Evolutionary conservation across 2,888 invertebrate genomes (phyloP), one percentile per base, ranked within the genome.

Genomic region (Eristalis intricaria): DNA sequence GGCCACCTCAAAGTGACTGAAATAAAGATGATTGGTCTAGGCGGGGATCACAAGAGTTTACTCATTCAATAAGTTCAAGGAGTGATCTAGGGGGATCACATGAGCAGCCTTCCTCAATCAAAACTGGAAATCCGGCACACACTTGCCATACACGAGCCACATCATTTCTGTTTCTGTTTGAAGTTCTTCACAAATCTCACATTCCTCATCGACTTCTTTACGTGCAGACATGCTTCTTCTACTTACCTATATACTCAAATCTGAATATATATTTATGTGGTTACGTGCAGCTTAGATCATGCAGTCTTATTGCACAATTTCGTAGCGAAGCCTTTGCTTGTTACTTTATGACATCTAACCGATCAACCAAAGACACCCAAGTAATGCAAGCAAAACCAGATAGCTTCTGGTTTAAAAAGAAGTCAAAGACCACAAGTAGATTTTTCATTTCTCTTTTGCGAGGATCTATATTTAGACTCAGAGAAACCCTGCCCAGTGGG

Each of bases 361-460:
- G 56, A 32, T 58, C 43, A 26, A 23, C 68, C 26, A 58, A 38
- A 23, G 68, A 56, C 83, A 40, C 35, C 68, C 56, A 61, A 66
- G 11, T 68, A 61, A 22, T 43, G 43, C 13, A 73, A 82, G 43
- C 13, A 73, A 82, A 83, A 83, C 83, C 78, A 73, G 83, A 84
- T 78, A 78, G 73, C 74, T 78, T 83, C 60, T 60, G 60, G 60
- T 29, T 60, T 60, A 19, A 68, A 32, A 77, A 63, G 61, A 69
- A 77, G 61, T 77, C 56, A n/a, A 68, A 84, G 56, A 69, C 68
- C 78, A 43, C 68, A 73, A 58, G 43, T 65, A 13, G 58, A 4
- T 75, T 60, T 70, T 70, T 58, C 26, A 43, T 73, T 61, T 61
- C 38, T 35, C 35, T 68, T 76, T 32, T 60, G 76, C 60, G 56